A percentile compares a stretch with the other conserved stretches of the same genome.
phyloP scores from a whole-genome alignment of 1,140 invertebrate genomes.

The Ganaspis sp. region DNA sequence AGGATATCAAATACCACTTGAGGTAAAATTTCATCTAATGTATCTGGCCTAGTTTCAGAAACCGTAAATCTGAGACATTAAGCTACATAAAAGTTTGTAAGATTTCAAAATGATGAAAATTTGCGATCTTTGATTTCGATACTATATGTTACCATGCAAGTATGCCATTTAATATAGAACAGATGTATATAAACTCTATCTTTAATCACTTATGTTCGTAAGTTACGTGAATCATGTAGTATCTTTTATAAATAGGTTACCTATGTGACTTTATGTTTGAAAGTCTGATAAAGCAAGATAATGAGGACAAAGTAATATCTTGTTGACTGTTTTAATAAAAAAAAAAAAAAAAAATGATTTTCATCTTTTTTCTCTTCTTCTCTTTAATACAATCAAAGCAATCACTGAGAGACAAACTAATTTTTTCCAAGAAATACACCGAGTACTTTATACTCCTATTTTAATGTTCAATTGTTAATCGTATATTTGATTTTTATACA shows the following conservation, averaged over 20 bases:
- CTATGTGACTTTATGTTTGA: slow-evolving; percentile 18
- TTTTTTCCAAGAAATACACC: too few species aligned
- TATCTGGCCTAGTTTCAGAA: slow-evolving; percentile 8
- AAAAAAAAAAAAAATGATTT: background rate
- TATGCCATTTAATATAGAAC: background rate
- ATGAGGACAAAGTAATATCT: background rate
- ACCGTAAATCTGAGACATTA: slow-evolving; percentile 2
- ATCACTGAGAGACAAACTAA: too few species aligned
- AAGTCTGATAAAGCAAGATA: slow-evolving; percentile 16
- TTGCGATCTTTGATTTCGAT: slow-evolving; percentile 14
- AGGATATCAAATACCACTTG: slow-evolving; percentile 6
- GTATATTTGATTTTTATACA: too few species aligned
- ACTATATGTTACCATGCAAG: background rate
- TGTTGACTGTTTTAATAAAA: slow-evolving; percentile 1
- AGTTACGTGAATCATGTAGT: background rate
- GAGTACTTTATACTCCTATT: too few species aligned
- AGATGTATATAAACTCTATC: background rate
- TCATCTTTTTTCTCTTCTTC: background rate
- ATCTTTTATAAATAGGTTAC: slow-evolving; percentile 17
- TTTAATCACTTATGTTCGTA: background rate
- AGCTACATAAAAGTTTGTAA: background rate
- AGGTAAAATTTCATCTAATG: slow-evolving; percentile 22
- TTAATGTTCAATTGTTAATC: too few species aligned
- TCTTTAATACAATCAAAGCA: background rate
- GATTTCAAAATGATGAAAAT: slow-evolving; percentile 14